These are phyloP conservation scores for Amiota mariae DNA, from an alignment of 2,888 invertebrate species.

Conservation along the genomic window DNA sequence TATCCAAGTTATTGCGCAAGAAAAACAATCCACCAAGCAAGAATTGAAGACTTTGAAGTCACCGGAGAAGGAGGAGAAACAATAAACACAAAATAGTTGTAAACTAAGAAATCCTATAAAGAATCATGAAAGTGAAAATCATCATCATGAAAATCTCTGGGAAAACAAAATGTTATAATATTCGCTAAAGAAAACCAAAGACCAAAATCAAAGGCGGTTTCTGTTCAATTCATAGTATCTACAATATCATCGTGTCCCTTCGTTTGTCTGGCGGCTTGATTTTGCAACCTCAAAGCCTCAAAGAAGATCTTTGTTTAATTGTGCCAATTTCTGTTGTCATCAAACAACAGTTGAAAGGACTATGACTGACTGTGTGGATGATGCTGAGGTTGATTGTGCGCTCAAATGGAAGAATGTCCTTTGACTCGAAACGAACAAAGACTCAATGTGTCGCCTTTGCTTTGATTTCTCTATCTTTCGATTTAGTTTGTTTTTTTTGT, in stretches of 20 bases:
- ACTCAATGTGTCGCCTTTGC: constrained; percentile 25
- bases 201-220: constrained; percentile 15
- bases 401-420: constrained; percentile 58
- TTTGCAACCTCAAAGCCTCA: constrained; percentile 39
- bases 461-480: constrained; percentile 11
- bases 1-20: constrained; percentile 34
- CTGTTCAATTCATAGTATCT: background rate
- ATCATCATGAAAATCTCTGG: background rate
- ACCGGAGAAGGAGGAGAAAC: constrained; percentile 14
- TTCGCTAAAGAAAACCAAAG: background rate
- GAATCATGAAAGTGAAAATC: constrained; percentile 11
- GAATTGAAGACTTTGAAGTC: constrained; percentile 46
- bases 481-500: background rate
- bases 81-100: too few relatives aligned
- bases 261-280: background rate
- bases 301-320: constrained; percentile 53
- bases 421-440: constrained; percentile 45
- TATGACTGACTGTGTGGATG: constrained; percentile 13
- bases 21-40: constrained; percentile 62
- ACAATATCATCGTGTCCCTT: too few relatives aligned
- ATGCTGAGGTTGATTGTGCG: constrained; percentile 49
- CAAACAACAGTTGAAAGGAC: constrained; percentile 11
- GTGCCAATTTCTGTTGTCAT: constrained; percentile 56
- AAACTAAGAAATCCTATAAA: background rate
- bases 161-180: constrained; percentile 36